Evolutionary conservation across 2,888 invertebrate species (phyloP), one percentile per base, ranked within the genome.

Genomic region (Lasioglossum morio): DNA sequence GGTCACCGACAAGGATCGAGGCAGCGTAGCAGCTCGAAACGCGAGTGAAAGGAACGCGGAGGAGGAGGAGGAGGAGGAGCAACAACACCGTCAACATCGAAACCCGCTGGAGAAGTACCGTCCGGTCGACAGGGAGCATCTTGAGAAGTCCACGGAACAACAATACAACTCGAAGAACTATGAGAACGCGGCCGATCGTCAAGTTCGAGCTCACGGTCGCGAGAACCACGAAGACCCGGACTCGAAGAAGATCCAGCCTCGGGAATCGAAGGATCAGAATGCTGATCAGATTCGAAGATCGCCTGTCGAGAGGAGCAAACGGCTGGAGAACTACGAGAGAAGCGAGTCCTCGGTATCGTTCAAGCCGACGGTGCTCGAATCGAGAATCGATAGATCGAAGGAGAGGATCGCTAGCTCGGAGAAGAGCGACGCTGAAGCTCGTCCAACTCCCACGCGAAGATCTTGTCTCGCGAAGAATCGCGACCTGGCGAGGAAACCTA

Each of bases 11-110:
- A 81, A 77, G 80, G 83, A 86, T 76, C 79, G 79, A 23, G 69
- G 63, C 63, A 7, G 63, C 75, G 63, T 74, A 77, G 80, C 75
- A 69, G 81, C 63, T 72, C 84, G 85, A 48, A 79, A 72, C 60
- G 66, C 86, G 85, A 87, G 91, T 88, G 91, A 92, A 88, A 87
- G 87, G 89, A 89, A 76, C 86, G 82, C 85, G 69, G 78, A 66
- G 66, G 86, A 88, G 75, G 70, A 84, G 72, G 72, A 86, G 72
- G 79, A 75, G 66, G 85, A 89, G 73, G 72, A 84, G 10, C 57
- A 57, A n/a, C 57, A 57, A n/a, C 57, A 57, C 70, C 78, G 80
- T 14, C 79, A 74, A 5, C 80, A 72, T 86, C 88, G 89, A 87
- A 90, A 88, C 85, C 75, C 86, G 74, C 90, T 85, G 82, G 87